Evolutionary conservation across 1,140 invertebrate species (phyloP), one percentile per base, ranked within the genome.

Genomic region (Megalopta genalis): DNA sequence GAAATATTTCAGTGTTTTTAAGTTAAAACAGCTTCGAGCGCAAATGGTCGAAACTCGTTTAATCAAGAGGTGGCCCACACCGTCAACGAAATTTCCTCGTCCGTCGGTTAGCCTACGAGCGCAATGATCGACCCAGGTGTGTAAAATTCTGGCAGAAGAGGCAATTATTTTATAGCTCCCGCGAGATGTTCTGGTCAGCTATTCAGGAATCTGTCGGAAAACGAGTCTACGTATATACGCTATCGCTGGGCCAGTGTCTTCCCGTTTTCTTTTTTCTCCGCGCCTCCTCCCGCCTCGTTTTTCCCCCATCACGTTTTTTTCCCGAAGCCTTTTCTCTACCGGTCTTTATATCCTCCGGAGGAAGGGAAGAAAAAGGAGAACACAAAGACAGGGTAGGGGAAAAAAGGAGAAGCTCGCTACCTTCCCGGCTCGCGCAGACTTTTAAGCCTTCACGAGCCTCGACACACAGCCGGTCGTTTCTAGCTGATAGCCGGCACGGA

Each of bases 401-500:
- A n/a, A 4, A 5, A 6, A 14, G 39, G 62, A 63, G 52, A 68
- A 60, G 18, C 2, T 12, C 10, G 32, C 46, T 52, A 72, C 42
- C 42, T 72, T 78, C 27, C 46, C 76, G 39, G 16, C 59, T 37
- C 60, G 32, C n/a, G 37, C 46, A 46, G 59, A 77, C 68, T 77
- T 71, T 77, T 72, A 77, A 77, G 68, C 66, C 46, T 77, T 16
- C 42, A 12, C 52, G 59, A 71, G 67, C 46, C 60, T 46, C 68
- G 76, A n/a, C 75, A 37, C 27, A 63, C 39, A 62, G 10, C 67
- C 42, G 59, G 76, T 78, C 68, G 76, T 64, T 78, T 78, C 27
- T 71, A 54, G 68, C 60, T 78, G 68, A 78, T 78, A 72, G 76
- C 76, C 37, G n/a, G 27, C 67, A 60, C 75, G 75, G 60, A 71